phyloP scores from a whole-genome alignment of 2,113 vertebrate species.

The Halcyon senegalensis region DNA sequence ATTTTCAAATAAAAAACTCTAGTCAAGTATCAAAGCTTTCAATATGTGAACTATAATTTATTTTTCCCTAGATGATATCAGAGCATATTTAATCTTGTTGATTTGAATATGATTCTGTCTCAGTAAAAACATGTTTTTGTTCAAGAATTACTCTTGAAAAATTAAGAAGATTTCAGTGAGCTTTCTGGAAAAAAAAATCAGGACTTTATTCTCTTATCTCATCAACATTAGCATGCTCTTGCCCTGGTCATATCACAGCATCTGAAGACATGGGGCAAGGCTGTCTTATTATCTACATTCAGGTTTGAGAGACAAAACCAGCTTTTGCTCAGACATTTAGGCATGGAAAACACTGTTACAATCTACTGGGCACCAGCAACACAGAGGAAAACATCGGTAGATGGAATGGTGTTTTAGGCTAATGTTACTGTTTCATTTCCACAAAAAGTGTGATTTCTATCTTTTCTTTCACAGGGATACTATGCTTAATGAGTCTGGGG shows the following conservation, averaged over 20 bases:
- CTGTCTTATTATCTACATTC: not conserved
- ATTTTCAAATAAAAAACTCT: slow-evolving; percentile 34
- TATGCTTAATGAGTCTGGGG: not conserved
- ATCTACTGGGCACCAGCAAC: not conserved
- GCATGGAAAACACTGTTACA: not conserved
- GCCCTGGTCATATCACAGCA: not conserved
- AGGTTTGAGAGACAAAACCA: not conserved
- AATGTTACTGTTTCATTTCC: not conserved
- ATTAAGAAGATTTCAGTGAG: not conserved
- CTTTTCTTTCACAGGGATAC: not conserved
- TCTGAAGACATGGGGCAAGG: not conserved
- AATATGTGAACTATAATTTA: slow-evolving; percentile 20
- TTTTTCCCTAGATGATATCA: slow-evolving; percentile 6
- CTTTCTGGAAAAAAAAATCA: not conserved
- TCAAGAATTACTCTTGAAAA: not conserved
- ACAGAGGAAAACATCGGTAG: not conserved
- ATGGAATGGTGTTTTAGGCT: not conserved
- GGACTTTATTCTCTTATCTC: not conserved
- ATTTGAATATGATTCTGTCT: slow-evolving; percentile 24
- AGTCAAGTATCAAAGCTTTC: slow-evolving; percentile 35
- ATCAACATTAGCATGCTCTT: not conserved
- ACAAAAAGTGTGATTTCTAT: not conserved
- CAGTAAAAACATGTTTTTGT: not conserved
- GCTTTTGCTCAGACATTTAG: not conserved
- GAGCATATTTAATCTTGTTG: slow-evolving; percentile 15